phyloP scores from a whole-genome alignment of 2,797 vertebrate species.

The Euphonia xanthogaster region DNA sequence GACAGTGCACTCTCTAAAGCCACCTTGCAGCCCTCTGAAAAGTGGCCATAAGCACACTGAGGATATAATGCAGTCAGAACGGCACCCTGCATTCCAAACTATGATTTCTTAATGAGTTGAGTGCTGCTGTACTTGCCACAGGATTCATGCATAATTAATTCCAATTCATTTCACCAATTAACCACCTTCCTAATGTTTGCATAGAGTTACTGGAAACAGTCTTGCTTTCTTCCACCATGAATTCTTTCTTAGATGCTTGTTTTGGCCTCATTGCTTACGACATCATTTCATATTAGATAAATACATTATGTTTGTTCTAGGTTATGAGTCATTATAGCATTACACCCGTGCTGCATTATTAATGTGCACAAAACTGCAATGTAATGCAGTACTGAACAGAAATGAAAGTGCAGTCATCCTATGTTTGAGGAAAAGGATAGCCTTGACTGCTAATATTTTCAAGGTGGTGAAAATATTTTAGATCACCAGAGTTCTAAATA shows the following conservation, averaged over 20 bases:
- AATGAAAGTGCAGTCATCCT: background rate
- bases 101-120: background rate
- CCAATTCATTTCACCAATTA: conserved; percentile 37
- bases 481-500: background rate
- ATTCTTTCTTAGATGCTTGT: background rate
- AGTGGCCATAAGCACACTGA: background rate
- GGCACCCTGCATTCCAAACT: background rate
- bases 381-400: background rate
- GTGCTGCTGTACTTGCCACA: background rate
- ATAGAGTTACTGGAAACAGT: background rate
- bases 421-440: background rate
- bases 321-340: background rate
- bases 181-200: background rate
- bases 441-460: background rate
- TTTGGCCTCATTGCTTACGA: background rate
- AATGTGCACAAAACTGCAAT: background rate
- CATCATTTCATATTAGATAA: background rate
- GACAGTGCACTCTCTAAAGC: background rate
- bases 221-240: background rate
- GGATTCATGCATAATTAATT: conserved; percentile 35
- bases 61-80: background rate
- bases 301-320: background rate
- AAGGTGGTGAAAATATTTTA: background rate
- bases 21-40: background rate
- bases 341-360: background rate